phyloP scores from a whole-genome alignment of 2,888 invertebrate genomes.

The Rhagonycha fulva region DNA sequence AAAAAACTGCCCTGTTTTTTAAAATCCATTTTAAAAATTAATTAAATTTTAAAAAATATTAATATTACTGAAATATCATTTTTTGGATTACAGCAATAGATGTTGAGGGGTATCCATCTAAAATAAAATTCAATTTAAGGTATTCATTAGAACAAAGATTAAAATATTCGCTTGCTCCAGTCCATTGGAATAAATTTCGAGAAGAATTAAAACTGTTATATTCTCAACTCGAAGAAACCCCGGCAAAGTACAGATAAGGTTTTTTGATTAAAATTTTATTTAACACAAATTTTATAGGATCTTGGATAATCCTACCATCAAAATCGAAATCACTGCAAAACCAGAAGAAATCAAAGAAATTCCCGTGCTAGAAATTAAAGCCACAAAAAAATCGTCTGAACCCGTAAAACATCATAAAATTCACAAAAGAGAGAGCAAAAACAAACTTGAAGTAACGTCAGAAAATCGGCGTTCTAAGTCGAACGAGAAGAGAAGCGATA shows the following conservation, averaged over 20 bases:
- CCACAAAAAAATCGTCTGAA: constrained; percentile 45
- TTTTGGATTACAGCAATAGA: constrained; percentile 60
- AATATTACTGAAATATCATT: not conserved
- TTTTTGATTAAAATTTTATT: not conserved
- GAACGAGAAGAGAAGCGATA: constrained; percentile 19
- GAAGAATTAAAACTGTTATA: constrained; percentile 45
- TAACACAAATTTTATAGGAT: not conserved
- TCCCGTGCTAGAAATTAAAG: constrained; percentile 44
- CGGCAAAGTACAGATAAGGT: not conserved
- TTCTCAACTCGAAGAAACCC: constrained; percentile 44
- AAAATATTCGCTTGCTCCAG: constrained; percentile 46
- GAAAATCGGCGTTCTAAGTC: constrained; percentile 27
- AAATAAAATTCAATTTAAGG: constrained; percentile 57
- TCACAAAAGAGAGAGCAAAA: constrained; percentile 22
- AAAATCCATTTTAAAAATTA: not conserved
- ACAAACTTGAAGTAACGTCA: constrained; percentile 24
- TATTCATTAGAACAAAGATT: constrained; percentile 51
- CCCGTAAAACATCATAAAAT: constrained; percentile 11
- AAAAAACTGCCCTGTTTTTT: not conserved
- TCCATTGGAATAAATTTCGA: constrained; percentile 48
- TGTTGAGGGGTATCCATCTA: constrained; percentile 62
- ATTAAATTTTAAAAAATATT: no score
- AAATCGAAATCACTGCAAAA: constrained; percentile 49
- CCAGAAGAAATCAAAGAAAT: constrained; percentile 40
- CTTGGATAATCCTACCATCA: constrained; percentile 48